phyloP scores from a whole-genome alignment of 1,140 invertebrate species.

The Diploscapter pachys region DNA sequence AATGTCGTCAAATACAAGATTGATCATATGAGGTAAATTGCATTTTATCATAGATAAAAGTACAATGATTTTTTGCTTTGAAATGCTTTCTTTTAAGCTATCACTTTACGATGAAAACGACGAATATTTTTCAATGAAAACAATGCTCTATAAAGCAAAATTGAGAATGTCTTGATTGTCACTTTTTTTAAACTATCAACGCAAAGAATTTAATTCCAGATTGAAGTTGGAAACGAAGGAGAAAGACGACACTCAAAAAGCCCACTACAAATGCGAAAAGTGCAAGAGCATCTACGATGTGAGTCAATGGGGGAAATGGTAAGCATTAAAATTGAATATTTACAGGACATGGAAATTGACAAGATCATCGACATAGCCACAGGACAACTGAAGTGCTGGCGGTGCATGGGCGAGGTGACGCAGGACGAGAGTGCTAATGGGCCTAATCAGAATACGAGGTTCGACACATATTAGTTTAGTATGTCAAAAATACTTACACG shows the following conservation, averaged over 20 bases:
- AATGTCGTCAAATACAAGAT: slow-evolving; percentile 35
- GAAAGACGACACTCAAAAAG: slow-evolving; percentile 25
- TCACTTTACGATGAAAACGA: too few relatives aligned
- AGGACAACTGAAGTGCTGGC: slow-evolving; percentile 16
- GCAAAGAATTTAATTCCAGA: slow-evolving; percentile 7
- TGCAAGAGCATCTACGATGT: slow-evolving; percentile 24
- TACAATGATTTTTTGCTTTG: not conserved
- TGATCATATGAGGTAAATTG: slow-evolving; percentile 31
- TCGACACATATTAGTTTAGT: too few relatives aligned
- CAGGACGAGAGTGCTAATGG: slow-evolving; percentile 16
- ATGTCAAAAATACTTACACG: too few relatives aligned
- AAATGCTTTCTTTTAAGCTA: too few relatives aligned
- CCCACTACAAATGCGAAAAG: slow-evolving; percentile 12
- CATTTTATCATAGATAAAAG: not conserved
- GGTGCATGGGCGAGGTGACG: slow-evolving; percentile 14
- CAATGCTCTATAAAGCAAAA: too few relatives aligned
- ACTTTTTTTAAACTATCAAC: not conserved
- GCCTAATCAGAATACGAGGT: slow-evolving; percentile 1
- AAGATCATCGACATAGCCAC: slow-evolving; percentile 11
- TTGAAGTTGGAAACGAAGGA: slow-evolving; percentile 24
- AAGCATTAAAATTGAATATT: not conserved
- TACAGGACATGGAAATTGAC: slow-evolving; percentile 22
- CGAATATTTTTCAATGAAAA: too few relatives aligned
- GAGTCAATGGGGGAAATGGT: not conserved
- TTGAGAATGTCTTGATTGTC: not conserved